Conservation (phyloP, 2,888 invertebrate genomes). For the Cantharis lateralis region DNA sequence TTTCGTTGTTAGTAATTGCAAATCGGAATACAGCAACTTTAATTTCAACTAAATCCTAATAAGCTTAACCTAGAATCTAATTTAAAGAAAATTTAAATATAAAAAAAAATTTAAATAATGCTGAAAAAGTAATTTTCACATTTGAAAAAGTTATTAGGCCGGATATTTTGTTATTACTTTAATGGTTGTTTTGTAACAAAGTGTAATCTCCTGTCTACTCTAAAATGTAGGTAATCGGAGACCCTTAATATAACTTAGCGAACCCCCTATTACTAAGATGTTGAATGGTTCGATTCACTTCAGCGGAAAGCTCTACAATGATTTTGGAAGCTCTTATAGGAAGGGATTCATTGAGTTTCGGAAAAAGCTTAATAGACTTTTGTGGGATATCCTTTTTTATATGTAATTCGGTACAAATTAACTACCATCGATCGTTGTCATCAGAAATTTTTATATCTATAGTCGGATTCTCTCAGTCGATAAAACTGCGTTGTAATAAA, state of each 20-base stretch:
- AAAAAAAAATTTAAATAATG: background rate
- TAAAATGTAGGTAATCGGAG: conserved; percentile 4
- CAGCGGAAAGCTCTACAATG: conserved; percentile 1
- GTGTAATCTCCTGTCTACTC: conserved; percentile 4
- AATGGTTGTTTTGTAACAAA: background rate
- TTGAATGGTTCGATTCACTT: conserved; percentile 4
- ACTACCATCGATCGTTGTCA: background rate
- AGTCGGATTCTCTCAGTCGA: background rate
- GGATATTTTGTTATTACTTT: background rate
- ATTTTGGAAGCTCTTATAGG: background rate
- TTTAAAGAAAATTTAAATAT: background rate
- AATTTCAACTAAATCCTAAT: background rate
- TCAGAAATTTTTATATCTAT: background rate
- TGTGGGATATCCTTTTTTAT: background rate
- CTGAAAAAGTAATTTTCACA: background rate
- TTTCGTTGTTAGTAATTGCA: background rate
- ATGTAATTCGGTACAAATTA: conserved; percentile 1
- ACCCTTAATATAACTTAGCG: conserved; percentile 2
- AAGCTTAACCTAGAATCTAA: background rate
- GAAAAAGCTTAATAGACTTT: background rate
- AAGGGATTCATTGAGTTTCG: background rate
- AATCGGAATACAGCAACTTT: background rate
- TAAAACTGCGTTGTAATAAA: background rate
- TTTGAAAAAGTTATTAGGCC: background rate
- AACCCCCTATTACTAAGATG: conserved; percentile 2